Conservation (phyloP, 2,797 vertebrate genomes). For the Crocodylus rhombifer region DNA sequence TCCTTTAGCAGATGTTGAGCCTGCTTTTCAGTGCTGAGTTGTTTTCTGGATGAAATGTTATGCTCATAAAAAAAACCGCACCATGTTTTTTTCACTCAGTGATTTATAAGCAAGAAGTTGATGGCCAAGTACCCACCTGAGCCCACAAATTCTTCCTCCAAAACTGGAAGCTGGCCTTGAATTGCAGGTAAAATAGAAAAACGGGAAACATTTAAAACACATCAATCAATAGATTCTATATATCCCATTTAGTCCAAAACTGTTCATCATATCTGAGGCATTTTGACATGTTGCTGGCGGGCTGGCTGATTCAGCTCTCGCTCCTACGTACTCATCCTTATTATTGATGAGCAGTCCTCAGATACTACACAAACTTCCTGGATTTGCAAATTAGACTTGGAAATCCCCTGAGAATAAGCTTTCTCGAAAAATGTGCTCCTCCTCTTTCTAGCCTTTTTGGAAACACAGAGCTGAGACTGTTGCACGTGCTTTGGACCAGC, state of each 20-base stretch:
- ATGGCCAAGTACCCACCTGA: not conserved
- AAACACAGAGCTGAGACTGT: not conserved
- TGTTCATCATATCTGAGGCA: not conserved
- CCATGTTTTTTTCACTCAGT: too few relatives aligned
- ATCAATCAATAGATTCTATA: not conserved
- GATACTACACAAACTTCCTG: not conserved
- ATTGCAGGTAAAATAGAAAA: not conserved
- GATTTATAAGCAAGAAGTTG: too few relatives aligned
- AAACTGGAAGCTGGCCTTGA: not conserved
- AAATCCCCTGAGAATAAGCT: not conserved
- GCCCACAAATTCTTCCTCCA: not conserved
- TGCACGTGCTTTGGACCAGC: accelerated
- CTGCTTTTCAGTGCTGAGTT: not conserved
- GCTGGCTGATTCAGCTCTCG: not conserved
- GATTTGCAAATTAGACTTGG: not conserved
- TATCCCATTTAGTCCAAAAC: not conserved
- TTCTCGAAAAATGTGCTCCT: not conserved
- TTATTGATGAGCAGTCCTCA: not conserved
- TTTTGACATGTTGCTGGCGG: not conserved
- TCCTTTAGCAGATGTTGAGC: not conserved
- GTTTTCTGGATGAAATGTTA: not conserved
- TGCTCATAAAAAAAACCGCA: not conserved
- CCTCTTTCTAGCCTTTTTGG: not conserved
- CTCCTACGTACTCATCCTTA: not conserved
- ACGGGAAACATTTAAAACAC: not conserved